These are phyloP conservation scores for Notarius quadriscutis DNA, from an alignment of 2,113 vertebrate species.

Conservation along the genomic window DNA sequence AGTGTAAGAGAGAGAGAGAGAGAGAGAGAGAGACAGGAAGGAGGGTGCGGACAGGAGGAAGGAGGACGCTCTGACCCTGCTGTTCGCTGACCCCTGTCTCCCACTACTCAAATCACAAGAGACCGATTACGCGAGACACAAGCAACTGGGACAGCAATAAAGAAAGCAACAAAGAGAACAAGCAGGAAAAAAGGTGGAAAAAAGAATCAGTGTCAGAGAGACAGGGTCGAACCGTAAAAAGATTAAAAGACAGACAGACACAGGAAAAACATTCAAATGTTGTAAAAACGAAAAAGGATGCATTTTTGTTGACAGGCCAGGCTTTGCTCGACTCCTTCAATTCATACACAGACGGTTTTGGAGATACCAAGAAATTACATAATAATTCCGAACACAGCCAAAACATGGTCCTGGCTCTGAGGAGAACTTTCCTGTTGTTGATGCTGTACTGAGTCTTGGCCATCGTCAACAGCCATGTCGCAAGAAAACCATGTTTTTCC, in stretches of 20 bases:
- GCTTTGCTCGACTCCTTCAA: not conserved
- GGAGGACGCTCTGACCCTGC: not conserved
- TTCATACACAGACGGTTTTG: not conserved
- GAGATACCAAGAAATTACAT: conserved; percentile 20
- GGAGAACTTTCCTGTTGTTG: conserved; percentile 36
- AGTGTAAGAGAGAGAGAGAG: not conserved
- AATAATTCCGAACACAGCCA: not conserved
- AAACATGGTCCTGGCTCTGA: conserved; percentile 3
- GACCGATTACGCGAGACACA: not conserved
- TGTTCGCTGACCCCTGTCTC: not conserved
- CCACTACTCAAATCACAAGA: not conserved
- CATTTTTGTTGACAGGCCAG: not conserved
- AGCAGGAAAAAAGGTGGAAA: not conserved
- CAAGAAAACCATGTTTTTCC: conserved; percentile 3
- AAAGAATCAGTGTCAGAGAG: not conserved
- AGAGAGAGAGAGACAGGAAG: not conserved
- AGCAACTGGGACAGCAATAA: not conserved
- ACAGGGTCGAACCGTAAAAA: not conserved
- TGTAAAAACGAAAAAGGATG: not conserved
- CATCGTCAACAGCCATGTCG: not conserved
- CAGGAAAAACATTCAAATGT: not conserved
- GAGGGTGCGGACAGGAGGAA: not conserved
- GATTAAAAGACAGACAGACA: not conserved
- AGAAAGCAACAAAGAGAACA: not conserved
- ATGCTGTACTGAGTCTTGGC: not conserved